Evolutionary conservation across 2,797 vertebrate genomes (phyloP).

Genomic region (Cynodonichthys magdalenae): DNA sequence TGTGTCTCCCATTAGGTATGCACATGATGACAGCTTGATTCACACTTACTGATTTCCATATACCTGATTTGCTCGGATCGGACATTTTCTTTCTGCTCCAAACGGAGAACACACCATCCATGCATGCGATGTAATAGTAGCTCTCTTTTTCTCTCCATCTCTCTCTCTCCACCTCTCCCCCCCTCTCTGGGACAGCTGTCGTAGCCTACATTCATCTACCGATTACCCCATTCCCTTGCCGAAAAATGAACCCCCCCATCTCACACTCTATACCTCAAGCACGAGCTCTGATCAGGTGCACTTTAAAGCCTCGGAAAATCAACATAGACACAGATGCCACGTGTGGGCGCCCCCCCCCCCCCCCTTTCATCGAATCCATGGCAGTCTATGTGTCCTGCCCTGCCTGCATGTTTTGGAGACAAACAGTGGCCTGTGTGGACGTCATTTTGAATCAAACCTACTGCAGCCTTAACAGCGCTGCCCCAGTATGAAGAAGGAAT

Average conservation of each 20-base stretch:
- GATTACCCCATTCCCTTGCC: conserved; percentile 59
- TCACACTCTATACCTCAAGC: conserved; percentile 30
- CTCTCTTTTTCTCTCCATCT: conserved; percentile 53
- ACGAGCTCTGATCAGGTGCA: conserved; percentile 29
- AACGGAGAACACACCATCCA: conserved; percentile 50
- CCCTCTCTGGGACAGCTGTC: conserved; percentile 78
- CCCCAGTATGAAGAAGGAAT: conserved; percentile 64
- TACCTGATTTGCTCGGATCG: conserved; percentile 52
- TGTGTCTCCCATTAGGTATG: conserved; percentile 47
- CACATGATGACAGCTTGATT: conserved; percentile 68
- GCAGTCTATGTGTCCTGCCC: conserved; percentile 37
- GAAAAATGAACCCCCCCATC: conserved; percentile 43
- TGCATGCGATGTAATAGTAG: conserved; percentile 71
- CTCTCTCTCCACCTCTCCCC: conserved; percentile 55
- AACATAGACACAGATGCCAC: conserved; percentile 62
- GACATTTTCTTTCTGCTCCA: conserved; percentile 62
- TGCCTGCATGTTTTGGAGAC: conserved; percentile 69
- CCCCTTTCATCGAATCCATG: conserved; percentile 23
- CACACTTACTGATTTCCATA: conserved; percentile 40
- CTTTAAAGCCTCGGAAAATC: conserved; percentile 38
- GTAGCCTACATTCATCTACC: conserved; percentile 72
- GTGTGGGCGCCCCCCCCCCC: conserved; percentile 43
- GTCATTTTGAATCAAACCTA: conserved; percentile 74
- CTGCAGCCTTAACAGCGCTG: conserved; percentile 57
- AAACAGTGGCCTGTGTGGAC: conserved; percentile 69